Percentiles rank a stretch among this genome's conserved stretches.
Conservation (phyloP, 92 coral and sea anemone genomes). For the Zoanthus gigantus region DNA sequence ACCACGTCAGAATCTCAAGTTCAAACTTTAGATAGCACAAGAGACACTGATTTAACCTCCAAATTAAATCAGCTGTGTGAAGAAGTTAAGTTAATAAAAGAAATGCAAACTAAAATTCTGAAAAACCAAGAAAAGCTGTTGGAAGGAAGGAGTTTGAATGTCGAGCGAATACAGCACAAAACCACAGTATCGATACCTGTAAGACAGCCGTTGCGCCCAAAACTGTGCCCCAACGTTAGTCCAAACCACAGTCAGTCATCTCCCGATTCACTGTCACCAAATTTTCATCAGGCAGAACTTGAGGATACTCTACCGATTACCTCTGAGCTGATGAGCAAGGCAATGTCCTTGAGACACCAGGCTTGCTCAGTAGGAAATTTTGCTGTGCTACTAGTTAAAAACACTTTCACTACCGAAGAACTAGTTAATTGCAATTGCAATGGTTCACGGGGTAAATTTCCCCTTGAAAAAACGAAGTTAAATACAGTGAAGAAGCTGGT, state of each 20-base stretch:
- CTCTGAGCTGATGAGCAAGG: neutral
- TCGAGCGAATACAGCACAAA: neutral
- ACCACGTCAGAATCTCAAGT: no score
- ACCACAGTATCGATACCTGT: neutral
- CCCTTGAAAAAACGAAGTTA: conserved; percentile 4
- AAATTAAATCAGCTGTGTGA: no score
- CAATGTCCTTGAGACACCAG: conserved; percentile 8
- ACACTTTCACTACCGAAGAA: conserved; percentile 7
- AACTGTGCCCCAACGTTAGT: neutral
- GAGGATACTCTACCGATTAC: conserved; percentile 11
- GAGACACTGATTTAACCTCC: no score
- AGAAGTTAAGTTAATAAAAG: no score
- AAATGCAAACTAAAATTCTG: neutral
- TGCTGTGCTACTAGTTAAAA: conserved; percentile 28
- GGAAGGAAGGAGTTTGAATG: neutral
- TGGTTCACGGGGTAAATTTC: conserved; percentile 25
- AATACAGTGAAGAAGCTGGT: neutral
- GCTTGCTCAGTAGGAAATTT: conserved; percentile 43
- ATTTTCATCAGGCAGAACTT: neutral
- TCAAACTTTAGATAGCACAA: no score
- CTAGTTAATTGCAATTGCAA: conserved; percentile 45
- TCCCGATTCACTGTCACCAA: neutral
- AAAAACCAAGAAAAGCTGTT: neutral
- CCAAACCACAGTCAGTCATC: neutral
- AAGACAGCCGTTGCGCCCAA: neutral